phyloP scores from a whole-genome alignment of 2,888 invertebrate species.

The Acronicta aceris region DNA sequence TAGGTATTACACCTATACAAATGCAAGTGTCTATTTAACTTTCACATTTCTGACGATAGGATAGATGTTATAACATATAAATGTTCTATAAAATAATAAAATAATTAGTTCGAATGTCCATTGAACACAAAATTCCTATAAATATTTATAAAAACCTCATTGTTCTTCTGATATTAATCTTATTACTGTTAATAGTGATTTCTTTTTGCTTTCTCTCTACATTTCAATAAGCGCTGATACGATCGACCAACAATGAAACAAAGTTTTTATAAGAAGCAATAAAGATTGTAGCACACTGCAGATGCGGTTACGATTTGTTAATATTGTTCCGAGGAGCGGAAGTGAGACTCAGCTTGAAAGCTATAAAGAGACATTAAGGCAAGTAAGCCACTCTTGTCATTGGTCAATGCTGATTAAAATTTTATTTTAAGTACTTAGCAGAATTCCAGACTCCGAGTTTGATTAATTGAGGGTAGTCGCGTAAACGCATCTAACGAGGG shows the following conservation, averaged over 20 bases:
- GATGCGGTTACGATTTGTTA: no score
- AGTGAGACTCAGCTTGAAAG: no score
- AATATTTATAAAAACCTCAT: slow-evolving; percentile 18
- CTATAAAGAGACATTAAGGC: no score
- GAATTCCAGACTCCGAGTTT: no score
- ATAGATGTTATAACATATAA: no score
- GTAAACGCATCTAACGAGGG: neutral
- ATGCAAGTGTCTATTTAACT: neutral
- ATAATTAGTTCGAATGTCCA: slow-evolving; percentile 14
- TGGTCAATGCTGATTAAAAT: no score
- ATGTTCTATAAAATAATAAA: neutral
- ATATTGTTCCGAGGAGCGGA: no score
- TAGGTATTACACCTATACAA: no score
- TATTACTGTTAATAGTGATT: slow-evolving; percentile 32
- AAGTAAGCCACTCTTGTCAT: no score
- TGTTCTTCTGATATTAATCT: slow-evolving; percentile 45
- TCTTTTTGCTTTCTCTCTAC: slow-evolving; percentile 51
- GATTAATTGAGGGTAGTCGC: neutral
- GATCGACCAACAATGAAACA: slow-evolving; percentile 31
- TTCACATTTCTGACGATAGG: slow-evolving; percentile 11
- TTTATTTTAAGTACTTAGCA: no score
- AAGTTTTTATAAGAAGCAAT: slow-evolving; percentile 18
- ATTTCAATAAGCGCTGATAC: slow-evolving; percentile 47
- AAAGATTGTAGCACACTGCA: no score
- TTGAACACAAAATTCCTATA: slow-evolving; percentile 7